Evolutionary conservation across 2,113 vertebrate genomes (phyloP).

Genomic region (Hippocampus mohnikei): DNA sequence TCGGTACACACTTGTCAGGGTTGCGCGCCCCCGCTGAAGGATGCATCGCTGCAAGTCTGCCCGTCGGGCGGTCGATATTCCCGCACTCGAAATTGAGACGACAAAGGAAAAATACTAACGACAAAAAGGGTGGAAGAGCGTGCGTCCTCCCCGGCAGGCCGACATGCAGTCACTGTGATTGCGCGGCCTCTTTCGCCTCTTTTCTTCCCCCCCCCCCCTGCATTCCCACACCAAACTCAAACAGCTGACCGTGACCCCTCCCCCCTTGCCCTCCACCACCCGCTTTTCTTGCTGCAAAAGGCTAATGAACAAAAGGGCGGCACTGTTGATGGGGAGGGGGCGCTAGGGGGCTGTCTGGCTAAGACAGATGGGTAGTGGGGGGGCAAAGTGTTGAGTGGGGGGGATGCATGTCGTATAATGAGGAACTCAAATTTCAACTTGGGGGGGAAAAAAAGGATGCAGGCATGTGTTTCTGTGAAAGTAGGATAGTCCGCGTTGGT

Average conservation of each 20-base stretch:
- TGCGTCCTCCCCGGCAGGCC: constrained; percentile 26
- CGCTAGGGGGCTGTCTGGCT: constrained; percentile 54
- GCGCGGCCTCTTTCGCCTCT: constrained; percentile 33
- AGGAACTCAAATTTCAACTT: constrained; percentile 19
- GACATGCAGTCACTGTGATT: constrained; percentile 44
- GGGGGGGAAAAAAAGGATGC: neutral
- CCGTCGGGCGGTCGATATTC: constrained; percentile 3
- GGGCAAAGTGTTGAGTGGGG: neutral
- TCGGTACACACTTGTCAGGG: constrained; percentile 56
- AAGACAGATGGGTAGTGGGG: constrained; percentile 56
- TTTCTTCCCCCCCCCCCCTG: constrained; percentile 48
- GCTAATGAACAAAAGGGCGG: constrained; percentile 62
- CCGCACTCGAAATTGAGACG: neutral
- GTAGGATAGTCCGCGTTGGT: neutral
- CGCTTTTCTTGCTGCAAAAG: constrained; percentile 14
- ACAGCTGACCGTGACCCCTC: constrained; percentile 53
- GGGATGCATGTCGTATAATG: constrained; percentile 20
- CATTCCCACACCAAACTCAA: constrained; percentile 49
- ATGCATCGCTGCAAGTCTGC: constrained; percentile 45
- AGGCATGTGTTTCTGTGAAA: neutral
- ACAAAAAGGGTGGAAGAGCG: neutral
- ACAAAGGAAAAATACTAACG: constrained; percentile 2
- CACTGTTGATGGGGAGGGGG: constrained; percentile 33
- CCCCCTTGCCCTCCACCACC: neutral
- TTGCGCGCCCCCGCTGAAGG: constrained; percentile 43